Base-by-base conservation (phyloP, 2,797 vertebrate genomes). In the Myripristis murdjan region DNA sequence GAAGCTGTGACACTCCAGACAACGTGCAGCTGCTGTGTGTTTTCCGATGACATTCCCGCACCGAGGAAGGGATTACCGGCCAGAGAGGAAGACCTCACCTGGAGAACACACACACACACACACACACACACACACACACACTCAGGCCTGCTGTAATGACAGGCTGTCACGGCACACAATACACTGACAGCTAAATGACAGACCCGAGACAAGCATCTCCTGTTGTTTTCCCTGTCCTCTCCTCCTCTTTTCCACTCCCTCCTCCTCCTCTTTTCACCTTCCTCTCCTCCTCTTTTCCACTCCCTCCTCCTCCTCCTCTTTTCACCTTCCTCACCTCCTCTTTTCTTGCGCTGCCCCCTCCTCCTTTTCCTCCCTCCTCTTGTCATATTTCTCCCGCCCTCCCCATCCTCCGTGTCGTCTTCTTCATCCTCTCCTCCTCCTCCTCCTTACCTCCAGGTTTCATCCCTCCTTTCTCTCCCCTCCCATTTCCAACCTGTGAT, bases 41-140 rank as follows among this genome's bases (percentile, higher is more conserved):
- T n/a, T n/a, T n/a, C n/a, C n/a, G n/a, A n/a, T n/a, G n/a, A n/a
- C n/a, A n/a, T n/a, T n/a, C n/a, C n/a, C n/a, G n/a, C n/a, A n/a
- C n/a, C n/a, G n/a, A n/a, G n/a, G n/a, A n/a, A n/a, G n/a, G n/a
- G n/a, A n/a, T n/a, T n/a, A n/a, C n/a, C n/a, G n/a, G n/a, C n/a
- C n/a, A 59, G 39, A 65, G 62, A 75, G 65, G 1, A 70, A 52
- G 58, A 82, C 61, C 72, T 81, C 83, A 87, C 73, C 83, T 84
- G 69, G 64, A 73, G 73, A 65, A 58, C 26, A 41, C 4, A 57
- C 11, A 9, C 37, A 15, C 11, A 7, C 31, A 28, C 31, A 56
- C 10, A 28, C 51, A 33, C 15, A 31, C 20, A 16, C 49, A 64
- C 59, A 66, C 47, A 64, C 41, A 43, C 47, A 41, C 48, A 74